These are phyloP conservation scores for Balearica regulorum DNA, from an alignment of 2,797 vertebrate genomes.

Conservation along the genomic window DNA sequence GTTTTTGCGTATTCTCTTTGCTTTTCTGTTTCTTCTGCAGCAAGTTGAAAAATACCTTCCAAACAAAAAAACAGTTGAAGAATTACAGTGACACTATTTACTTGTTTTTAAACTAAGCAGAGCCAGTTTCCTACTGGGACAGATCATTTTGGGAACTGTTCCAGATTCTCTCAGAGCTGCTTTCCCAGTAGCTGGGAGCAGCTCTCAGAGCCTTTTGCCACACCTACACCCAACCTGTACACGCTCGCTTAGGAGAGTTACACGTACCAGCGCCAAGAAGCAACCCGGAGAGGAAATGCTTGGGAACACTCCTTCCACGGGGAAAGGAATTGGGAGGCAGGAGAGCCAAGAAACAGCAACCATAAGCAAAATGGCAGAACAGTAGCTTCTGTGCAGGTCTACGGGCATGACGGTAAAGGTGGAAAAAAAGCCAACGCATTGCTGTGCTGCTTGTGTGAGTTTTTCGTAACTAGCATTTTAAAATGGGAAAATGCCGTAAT, in stretches of 20 bases:
- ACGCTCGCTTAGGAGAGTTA: background rate
- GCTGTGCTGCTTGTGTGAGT: background rate
- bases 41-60: background rate
- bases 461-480: background rate
- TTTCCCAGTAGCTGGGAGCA: background rate
- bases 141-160: background rate
- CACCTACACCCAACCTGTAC: conserved; percentile 21
- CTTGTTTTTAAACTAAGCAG: background rate
- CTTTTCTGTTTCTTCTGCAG: background rate
- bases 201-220: background rate
- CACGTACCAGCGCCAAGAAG: background rate
- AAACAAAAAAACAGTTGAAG: background rate
- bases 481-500: background rate
- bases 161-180: background rate
- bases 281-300: background rate
- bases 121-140: background rate
- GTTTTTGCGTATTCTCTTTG: background rate
- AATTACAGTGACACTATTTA: background rate
- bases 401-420: background rate
- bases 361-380: background rate
- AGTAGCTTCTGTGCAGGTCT: background rate
- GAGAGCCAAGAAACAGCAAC: background rate
- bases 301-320: background rate
- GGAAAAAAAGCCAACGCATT: background rate
- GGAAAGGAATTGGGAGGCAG: background rate